These are phyloP conservation scores for Callipepla californica DNA, from an alignment of 2,113 vertebrate species.

Conservation along the genomic window DNA sequence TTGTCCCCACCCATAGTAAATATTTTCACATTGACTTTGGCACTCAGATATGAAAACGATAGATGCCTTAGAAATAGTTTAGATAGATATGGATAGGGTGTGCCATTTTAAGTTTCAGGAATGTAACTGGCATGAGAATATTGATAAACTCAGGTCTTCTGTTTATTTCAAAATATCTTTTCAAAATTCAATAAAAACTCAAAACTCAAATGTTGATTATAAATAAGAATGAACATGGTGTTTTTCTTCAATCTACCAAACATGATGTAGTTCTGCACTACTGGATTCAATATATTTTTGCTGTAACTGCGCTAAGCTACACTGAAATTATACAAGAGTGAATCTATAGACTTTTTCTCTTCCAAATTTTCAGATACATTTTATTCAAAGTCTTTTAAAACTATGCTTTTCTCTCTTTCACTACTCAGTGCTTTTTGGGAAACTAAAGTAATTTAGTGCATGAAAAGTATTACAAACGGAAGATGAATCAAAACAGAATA, in stretches of 20 bases:
- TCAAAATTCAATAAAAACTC: not conserved
- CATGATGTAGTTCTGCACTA: not conserved
- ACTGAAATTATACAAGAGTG: not conserved
- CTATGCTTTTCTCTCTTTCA: not conserved
- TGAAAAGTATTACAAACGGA: not conserved
- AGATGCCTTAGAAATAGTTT: conserved; percentile 48
- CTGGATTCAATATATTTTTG: not conserved
- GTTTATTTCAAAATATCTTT: conserved; percentile 6
- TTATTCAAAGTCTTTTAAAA: not conserved
- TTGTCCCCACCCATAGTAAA: conserved; percentile 55
- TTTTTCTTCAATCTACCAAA: not conserved
- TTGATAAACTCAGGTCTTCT: not conserved
- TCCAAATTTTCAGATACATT: not conserved
- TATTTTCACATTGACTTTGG: conserved; percentile 49
- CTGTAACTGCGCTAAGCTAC: not conserved
- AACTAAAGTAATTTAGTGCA: not conserved
- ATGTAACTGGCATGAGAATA: not conserved
- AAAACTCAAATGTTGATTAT: not conserved
- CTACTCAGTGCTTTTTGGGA: not conserved
- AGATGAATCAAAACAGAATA: not conserved
- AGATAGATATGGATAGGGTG: not conserved
- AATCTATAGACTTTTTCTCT: not conserved
- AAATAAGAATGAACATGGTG: not conserved
- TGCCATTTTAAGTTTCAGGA: conserved; percentile 42
- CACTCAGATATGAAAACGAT: not conserved